phyloP scores from a whole-genome alignment of 2,888 invertebrate genomes.

The Toxonevra muliebris region DNA sequence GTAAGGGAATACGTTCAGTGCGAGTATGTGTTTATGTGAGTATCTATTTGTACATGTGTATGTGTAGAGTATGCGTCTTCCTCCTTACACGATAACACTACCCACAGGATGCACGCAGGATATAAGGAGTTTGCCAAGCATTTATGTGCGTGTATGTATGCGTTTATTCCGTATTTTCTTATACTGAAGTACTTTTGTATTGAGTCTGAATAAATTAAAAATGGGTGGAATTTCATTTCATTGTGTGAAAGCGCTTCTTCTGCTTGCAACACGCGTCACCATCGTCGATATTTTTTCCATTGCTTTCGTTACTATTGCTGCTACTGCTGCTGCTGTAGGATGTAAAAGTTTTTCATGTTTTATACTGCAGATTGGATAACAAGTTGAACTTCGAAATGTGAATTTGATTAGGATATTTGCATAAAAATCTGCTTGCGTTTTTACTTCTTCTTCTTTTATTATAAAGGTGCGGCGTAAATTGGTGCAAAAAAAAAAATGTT shows the following conservation, averaged over 20 bases:
- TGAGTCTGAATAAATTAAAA: constrained; percentile 63
- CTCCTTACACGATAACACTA: constrained; percentile 35
- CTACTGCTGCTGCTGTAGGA: constrained; percentile 16
- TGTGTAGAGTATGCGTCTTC: too few species aligned
- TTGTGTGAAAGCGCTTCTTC: not conserved
- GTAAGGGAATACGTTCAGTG: constrained; percentile 34
- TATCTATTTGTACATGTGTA: too few species aligned
- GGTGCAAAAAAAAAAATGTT: not conserved
- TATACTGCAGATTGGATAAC: constrained; percentile 55
- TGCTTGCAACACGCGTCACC: constrained; percentile 41
- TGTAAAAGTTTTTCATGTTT: constrained; percentile 49
- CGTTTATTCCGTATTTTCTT: too few species aligned
- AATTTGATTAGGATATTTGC: constrained; percentile 66
- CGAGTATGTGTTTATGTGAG: constrained; percentile 14
- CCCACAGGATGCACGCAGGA: constrained; percentile 57
- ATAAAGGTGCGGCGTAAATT: not conserved
- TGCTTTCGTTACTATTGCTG: not conserved
- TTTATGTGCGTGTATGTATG: constrained; percentile 6
- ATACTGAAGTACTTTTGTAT: constrained; percentile 39
- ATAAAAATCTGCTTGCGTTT: constrained; percentile 51
- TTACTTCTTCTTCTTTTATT: not conserved
- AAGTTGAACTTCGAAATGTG: constrained; percentile 64
- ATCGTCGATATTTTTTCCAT: constrained; percentile 7
- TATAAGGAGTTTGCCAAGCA: constrained; percentile 39
- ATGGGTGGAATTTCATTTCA: constrained; percentile 55